These are phyloP conservation scores for Aphelocoma coerulescens DNA, from an alignment of 2,113 vertebrate species.

Conservation along the genomic window DNA sequence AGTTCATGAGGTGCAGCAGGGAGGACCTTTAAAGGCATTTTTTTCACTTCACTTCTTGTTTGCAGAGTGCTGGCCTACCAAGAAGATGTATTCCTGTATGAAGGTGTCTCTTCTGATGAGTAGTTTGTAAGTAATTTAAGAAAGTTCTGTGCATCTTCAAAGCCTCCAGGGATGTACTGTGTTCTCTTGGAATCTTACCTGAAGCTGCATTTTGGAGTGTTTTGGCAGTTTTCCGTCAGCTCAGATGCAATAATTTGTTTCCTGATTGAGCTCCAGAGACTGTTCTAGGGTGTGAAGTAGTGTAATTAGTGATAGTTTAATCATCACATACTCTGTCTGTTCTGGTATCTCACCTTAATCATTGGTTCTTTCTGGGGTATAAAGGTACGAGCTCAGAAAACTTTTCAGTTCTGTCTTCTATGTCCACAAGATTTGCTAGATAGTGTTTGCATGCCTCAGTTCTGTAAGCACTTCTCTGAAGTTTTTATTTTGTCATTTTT, in stretches of 20 bases:
- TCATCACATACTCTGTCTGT: not conserved
- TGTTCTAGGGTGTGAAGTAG: not conserved
- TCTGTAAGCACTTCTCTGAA: not conserved
- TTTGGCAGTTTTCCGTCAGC: not conserved
- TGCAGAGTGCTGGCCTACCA: not conserved
- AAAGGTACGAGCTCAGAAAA: not conserved
- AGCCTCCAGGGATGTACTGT: not conserved
- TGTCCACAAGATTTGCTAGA: not conserved
- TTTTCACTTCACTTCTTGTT: not conserved
- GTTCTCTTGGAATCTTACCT: not conserved
- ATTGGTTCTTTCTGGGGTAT: not conserved
- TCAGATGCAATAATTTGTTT: not conserved
- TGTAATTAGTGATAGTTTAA: not conserved
- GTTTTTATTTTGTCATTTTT: not conserved
- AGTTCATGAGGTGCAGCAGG: not conserved
- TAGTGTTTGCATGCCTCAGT: not conserved
- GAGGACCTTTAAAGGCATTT: not conserved
- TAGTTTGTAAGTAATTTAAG: not conserved
- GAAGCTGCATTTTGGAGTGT: not conserved
- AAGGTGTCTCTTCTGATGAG: not conserved
- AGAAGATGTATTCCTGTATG: not conserved
- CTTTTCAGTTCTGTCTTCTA: not conserved
- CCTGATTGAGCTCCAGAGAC: not conserved
- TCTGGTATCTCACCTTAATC: not conserved
- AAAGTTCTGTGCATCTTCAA: not conserved